A percentile compares a stretch with the other conserved stretches of the same genome.
Evolutionary conservation across 2,113 vertebrate species (phyloP).

Genomic region (Amblyornis subalaris): DNA sequence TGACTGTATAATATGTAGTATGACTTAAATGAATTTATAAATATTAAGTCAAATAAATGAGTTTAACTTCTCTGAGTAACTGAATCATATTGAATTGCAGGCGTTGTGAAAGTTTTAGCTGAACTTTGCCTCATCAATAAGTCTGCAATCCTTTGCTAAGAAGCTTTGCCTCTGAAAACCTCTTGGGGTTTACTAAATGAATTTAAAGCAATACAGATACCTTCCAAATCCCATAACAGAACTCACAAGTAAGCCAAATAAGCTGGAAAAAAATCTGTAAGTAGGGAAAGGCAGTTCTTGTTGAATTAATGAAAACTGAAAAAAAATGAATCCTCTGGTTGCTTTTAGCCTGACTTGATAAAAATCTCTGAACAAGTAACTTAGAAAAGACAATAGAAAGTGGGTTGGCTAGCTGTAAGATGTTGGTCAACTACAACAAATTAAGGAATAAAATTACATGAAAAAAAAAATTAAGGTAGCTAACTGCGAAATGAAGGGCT

Average conservation of each 20-base stretch:
- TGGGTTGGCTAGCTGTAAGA: neutral
- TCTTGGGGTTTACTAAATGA: constrained; percentile 59
- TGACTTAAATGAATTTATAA: neutral
- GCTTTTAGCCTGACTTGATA: neutral
- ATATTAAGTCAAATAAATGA: constrained; percentile 28
- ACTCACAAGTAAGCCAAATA: constrained; percentile 55
- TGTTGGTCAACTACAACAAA: neutral
- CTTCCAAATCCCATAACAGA: constrained; percentile 54
- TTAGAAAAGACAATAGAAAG: neutral
- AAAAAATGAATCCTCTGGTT: neutral
- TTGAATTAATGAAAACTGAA: constrained; percentile 50
- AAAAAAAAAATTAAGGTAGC: rapidly evolving
- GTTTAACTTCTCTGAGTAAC: neutral
- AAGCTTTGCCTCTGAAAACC: constrained; percentile 49
- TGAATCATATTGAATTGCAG: neutral
- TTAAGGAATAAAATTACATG: neutral
- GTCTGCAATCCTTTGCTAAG: constrained; percentile 54
- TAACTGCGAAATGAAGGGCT: neutral
- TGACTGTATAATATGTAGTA: neutral
- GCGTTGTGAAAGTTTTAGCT: neutral
- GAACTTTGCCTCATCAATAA: constrained; percentile 54
- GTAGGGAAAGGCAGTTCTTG: constrained; percentile 6
- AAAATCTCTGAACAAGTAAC: neutral
- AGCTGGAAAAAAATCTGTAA: constrained; percentile 14
- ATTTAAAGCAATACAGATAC: constrained; percentile 64